phyloP scores from a whole-genome alignment of 1,140 invertebrate genomes.

The Drosophila lacertosa region DNA sequence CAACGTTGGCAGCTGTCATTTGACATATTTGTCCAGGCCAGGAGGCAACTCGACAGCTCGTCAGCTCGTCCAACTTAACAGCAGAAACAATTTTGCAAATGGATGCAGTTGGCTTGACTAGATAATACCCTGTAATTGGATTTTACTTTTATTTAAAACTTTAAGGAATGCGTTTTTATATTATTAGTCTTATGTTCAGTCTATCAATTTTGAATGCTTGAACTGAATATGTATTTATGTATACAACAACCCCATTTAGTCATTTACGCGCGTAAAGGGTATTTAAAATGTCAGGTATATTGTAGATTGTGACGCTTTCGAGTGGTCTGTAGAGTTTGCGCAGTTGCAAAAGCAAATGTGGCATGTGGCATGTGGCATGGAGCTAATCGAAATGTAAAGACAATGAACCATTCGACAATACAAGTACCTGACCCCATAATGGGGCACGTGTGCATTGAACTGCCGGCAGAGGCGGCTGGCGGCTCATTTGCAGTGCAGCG shows the following conservation, averaged over 20 bases:
- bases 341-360: constrained; percentile 13
- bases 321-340: constrained; percentile 29
- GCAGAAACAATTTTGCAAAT: not conserved
- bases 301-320: not conserved
- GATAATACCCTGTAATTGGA: constrained; percentile 2
- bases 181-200: no score
- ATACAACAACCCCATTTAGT: not conserved
- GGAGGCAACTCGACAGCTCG: constrained; percentile 17
- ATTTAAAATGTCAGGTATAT: not conserved
- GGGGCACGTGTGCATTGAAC: constrained; percentile 49
- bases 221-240: no score
- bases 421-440: constrained; percentile 41
- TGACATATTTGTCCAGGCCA: constrained; percentile 38
- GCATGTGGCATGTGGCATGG: constrained; percentile 19
- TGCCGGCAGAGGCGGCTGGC: not conserved
- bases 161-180: no score
- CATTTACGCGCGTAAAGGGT: not conserved
- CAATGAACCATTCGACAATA: constrained; percentile 45
- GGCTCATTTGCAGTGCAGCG: constrained; percentile 23
- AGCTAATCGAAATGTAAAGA: constrained; percentile 51
- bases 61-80: constrained; percentile 13
- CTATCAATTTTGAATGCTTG: no score
- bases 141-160: no score
- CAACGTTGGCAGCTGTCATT: constrained; percentile 37
- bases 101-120: not conserved